phyloP scores from a whole-genome alignment of 2,888 invertebrate species.

The Xestia sexstrigata region DNA sequence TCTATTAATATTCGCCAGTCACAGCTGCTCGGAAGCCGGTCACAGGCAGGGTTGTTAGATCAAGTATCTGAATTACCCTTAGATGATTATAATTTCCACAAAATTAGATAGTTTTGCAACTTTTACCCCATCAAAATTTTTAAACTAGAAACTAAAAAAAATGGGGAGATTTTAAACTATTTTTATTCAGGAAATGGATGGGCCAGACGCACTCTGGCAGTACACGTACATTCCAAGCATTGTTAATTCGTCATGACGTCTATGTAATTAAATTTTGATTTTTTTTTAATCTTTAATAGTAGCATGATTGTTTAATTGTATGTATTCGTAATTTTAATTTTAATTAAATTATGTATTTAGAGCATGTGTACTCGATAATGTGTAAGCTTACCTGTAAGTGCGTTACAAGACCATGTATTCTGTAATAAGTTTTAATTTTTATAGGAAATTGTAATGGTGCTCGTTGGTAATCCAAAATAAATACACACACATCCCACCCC shows the following conservation, averaged over 20 bases:
- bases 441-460: too few species aligned
- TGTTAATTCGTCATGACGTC: too few species aligned
- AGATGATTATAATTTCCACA: not conserved
- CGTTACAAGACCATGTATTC: too few species aligned
- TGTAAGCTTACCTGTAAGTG: too few species aligned
- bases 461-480: too few species aligned
- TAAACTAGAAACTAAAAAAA: not conserved
- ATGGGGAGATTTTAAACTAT: not conserved
- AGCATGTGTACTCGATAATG: too few species aligned
- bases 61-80: not conserved
- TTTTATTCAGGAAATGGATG: not conserved
- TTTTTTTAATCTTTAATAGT: too few species aligned
- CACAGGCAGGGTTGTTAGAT: constrained; percentile 8
- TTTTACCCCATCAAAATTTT: not conserved
- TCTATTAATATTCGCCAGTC: constrained; percentile 38
- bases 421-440: too few species aligned
- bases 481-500: not conserved
- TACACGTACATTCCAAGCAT: not conserved
- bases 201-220: not conserved
- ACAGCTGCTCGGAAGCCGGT: constrained; percentile 22
- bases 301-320: too few species aligned
- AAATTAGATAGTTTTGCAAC: not conserved
- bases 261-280: too few species aligned
- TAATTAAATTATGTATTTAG: too few species aligned
- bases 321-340: too few species aligned